These are phyloP conservation scores for Hirtodrosophila duncani DNA, from an alignment of 2,888 invertebrate species.

Conservation along the genomic window DNA sequence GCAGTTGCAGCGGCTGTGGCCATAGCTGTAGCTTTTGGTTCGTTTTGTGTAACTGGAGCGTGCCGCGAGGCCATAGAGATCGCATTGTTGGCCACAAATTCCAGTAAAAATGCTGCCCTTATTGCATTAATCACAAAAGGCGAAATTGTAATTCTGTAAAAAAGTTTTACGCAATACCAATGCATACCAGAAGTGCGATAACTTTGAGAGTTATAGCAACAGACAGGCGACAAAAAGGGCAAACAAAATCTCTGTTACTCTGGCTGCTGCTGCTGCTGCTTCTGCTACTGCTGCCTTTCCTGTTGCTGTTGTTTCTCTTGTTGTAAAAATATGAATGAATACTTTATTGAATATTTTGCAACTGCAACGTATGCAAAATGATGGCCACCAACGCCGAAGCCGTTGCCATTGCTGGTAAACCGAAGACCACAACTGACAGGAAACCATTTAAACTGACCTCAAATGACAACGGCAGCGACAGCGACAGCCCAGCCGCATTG, in stretches of 20 bases:
- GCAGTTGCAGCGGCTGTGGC: background rate
- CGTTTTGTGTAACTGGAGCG: slow-evolving; percentile 49
- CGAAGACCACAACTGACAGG: slow-evolving; percentile 70
- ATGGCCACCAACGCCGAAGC: slow-evolving; percentile 18
- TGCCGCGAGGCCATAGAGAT: slow-evolving; percentile 36
- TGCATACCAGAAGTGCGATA: slow-evolving; percentile 21
- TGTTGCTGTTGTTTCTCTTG: slow-evolving; percentile 14
- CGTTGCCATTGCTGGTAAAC: slow-evolving; percentile 49
- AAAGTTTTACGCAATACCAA: slow-evolving; percentile 18
- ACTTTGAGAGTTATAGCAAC: slow-evolving; percentile 26
- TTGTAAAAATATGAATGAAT: slow-evolving; percentile 58
- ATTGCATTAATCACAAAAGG: slow-evolving; percentile 40
- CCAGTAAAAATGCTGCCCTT: slow-evolving; percentile 30
- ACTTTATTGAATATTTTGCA: slow-evolving; percentile 64
- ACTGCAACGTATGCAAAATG: slow-evolving; percentile 48
- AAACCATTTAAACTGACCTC: slow-evolving; percentile 74
- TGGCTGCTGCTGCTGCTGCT: background rate
- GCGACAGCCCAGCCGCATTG: slow-evolving; percentile 21
- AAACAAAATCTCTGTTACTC: background rate
- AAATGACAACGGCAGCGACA: slow-evolving; percentile 66
- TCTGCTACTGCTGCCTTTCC: background rate
- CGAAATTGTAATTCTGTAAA: slow-evolving; percentile 15
- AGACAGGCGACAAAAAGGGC: slow-evolving; percentile 16
- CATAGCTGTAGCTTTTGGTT: slow-evolving; percentile 1
- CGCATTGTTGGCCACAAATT: slow-evolving; percentile 4